phyloP scores from a whole-genome alignment of 2,797 vertebrate species.

The Anabacerthia variegaticeps region DNA sequence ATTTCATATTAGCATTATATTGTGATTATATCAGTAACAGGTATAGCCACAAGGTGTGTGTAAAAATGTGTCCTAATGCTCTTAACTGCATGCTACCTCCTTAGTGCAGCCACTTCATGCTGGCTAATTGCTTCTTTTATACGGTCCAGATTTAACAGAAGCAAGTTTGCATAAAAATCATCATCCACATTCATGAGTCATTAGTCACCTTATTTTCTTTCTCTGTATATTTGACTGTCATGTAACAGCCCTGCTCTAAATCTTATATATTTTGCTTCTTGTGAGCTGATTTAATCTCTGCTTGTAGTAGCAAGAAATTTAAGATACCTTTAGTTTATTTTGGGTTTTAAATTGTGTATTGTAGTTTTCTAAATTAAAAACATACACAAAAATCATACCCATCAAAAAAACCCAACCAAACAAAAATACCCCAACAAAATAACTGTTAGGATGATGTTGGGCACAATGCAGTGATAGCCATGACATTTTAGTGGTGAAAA shows the following conservation, averaged over 20 bases:
- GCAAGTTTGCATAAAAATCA: background rate
- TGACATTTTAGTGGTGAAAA: background rate
- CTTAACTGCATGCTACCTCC: fast-evolving
- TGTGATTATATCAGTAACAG: background rate
- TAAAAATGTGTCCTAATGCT: background rate
- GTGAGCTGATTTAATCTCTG: background rate
- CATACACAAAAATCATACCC: background rate
- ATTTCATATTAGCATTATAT: background rate
- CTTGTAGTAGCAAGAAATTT: background rate
- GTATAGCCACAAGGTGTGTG: fast-evolving
- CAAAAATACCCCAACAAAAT: background rate
- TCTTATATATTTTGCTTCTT: background rate
- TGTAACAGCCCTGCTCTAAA: background rate
- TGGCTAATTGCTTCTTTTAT: background rate
- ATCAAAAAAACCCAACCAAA: background rate
- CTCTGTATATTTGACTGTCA: background rate
- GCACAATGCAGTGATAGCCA: background rate
- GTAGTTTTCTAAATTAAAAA: background rate
- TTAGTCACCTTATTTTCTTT: background rate
- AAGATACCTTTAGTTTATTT: background rate
- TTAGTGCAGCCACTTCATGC: background rate
- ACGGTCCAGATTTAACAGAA: background rate
- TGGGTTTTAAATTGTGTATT: background rate
- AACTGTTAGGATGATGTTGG: background rate
- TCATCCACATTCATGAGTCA: background rate